A percentile compares a stretch with the other conserved stretches of the same genome.
Evolutionary conservation across 2,113 vertebrate genomes (phyloP).

Genomic region (Desmodus rotundus): DNA sequence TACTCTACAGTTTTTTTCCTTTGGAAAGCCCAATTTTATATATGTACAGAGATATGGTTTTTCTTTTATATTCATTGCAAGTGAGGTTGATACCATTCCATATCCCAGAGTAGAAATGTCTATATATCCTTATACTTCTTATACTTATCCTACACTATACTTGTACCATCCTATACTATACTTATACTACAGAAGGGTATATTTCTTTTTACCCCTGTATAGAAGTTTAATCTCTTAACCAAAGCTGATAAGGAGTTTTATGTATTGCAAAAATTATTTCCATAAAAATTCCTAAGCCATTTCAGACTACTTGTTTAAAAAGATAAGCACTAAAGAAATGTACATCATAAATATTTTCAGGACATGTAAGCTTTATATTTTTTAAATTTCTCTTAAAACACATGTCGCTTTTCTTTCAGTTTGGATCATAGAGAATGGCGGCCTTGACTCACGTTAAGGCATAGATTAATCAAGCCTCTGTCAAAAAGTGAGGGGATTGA

Average conservation of each 20-base stretch:
- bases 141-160: too few species aligned
- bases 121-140: not conserved
- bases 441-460: not conserved
- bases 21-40: not conserved
- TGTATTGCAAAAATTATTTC: not conserved
- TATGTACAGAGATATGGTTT: not conserved
- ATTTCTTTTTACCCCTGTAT: not conserved
- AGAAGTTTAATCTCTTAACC: conserved; percentile 18
- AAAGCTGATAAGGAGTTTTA: not conserved
- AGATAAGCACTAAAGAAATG: not conserved
- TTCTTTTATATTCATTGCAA: not conserved
- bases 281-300: not conserved
- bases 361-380: not conserved
- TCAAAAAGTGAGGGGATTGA: not conserved
- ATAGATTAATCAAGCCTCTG: not conserved
- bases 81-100: not conserved
- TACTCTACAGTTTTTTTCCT: not conserved
- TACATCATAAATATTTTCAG: not conserved
- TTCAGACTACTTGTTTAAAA: not conserved
- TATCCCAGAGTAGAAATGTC: not conserved
- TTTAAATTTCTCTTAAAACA: not conserved
- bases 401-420: not conserved
- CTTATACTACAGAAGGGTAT: too few species aligned
- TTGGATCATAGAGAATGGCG: not conserved
- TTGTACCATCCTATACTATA: too few species aligned